Conservation (phyloP, 2,797 vertebrate species). For the Todus mexicanus region DNA sequence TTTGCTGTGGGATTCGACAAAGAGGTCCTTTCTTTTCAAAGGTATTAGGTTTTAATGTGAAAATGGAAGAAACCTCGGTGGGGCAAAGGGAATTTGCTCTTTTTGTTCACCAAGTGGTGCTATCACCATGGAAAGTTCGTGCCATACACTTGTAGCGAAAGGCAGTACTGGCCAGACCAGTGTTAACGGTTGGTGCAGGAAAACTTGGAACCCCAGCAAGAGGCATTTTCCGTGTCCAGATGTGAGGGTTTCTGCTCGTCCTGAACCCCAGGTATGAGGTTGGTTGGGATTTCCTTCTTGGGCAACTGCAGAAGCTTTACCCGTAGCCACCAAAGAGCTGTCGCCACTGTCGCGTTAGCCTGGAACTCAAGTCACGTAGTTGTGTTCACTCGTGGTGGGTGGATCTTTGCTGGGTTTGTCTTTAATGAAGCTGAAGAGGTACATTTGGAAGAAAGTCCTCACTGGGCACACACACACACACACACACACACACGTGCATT, state of each 20-base stretch:
- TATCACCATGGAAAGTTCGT: background rate
- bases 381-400: background rate
- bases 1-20: background rate
- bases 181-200: conserved; percentile 26
- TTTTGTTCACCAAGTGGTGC: background rate
- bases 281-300: background rate
- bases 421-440: background rate
- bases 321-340: background rate
- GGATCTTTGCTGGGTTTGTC: background rate
- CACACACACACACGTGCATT: background rate
- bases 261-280: background rate
- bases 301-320: background rate
- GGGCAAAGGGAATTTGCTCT: conserved; percentile 7
- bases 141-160: conserved; percentile 64
- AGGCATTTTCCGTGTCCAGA: background rate
- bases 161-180: conserved; percentile 52
- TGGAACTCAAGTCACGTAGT: background rate
- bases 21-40: conserved; percentile 60
- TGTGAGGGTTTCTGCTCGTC: background rate
- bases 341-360: background rate
- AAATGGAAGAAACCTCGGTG: conserved; percentile 28
- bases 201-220: background rate
- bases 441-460: background rate
- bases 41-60: conserved; percentile 37
- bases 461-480: background rate